Evolutionary conservation across 2,113 vertebrate genomes (phyloP).

Genomic region (Spilogale gracilis): DNA sequence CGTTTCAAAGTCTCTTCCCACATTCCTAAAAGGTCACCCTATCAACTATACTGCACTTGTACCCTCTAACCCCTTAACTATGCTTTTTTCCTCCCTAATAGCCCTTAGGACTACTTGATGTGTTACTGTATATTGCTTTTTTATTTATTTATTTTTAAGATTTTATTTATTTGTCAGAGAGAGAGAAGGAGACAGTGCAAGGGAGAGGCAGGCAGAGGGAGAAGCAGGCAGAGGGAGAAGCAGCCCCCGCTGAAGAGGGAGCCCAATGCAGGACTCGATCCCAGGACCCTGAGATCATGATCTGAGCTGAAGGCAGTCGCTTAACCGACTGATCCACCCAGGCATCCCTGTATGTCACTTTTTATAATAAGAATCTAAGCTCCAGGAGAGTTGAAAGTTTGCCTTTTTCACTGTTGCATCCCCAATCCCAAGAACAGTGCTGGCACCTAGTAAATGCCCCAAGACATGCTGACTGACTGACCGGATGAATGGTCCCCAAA

Average conservation of each 20-base stretch:
- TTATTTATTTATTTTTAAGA: background rate
- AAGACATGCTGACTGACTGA: background rate
- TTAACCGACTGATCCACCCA: background rate
- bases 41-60: background rate
- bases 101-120: background rate
- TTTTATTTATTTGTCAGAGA: background rate
- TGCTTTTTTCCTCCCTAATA: background rate
- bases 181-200: too few species aligned
- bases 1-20: background rate
- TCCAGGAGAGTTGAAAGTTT: background rate
- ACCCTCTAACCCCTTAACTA: background rate
- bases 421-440: background rate
- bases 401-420: background rate
- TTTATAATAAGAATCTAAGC: background rate
- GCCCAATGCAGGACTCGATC: background rate
- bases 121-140: background rate
- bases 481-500: background rate
- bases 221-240: background rate
- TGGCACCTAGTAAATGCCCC: background rate
- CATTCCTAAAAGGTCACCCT: background rate
- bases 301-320: background rate
- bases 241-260: background rate
- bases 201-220: too few species aligned
- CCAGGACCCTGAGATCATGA: background rate
- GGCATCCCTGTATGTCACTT: background rate